Conservation (phyloP, 2,113 vertebrate genomes). For the Aix galericulata region DNA sequence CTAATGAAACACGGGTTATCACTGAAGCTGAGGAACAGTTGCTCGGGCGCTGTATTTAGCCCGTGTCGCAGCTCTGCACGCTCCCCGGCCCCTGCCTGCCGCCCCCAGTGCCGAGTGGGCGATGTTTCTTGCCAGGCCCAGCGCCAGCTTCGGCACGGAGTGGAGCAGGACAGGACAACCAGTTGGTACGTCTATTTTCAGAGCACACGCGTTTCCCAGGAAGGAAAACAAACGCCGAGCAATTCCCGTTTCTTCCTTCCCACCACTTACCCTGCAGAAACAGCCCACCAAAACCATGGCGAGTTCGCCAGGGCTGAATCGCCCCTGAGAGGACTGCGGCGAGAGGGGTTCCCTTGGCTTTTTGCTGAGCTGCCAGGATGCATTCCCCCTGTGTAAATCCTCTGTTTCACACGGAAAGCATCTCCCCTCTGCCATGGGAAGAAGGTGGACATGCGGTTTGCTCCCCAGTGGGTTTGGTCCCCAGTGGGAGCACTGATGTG, state of each 20-base stretch:
- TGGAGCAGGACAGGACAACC: background rate
- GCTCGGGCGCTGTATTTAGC: background rate
- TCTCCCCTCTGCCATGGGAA: background rate
- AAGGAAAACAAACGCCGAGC: background rate
- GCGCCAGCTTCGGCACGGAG: background rate
- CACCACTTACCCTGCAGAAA: fast-evolving
- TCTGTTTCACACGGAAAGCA: background rate
- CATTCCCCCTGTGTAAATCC: background rate
- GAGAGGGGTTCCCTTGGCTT: background rate
- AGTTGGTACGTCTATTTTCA: background rate
- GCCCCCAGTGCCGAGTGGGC: fast-evolving
- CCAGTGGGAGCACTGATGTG: background rate
- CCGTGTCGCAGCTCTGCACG: background rate
- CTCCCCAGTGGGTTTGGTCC: fast-evolving
- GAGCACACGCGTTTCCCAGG: background rate
- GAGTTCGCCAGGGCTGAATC: background rate
- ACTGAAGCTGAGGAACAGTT: background rate
- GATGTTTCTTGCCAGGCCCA: background rate
- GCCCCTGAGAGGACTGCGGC: background rate
- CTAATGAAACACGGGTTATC: background rate
- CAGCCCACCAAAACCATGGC: background rate
- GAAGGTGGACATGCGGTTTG: fast-evolving
- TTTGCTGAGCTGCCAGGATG: background rate
- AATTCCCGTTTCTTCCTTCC: background rate
- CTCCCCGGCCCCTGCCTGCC: background rate